phyloP scores from a whole-genome alignment of 2,797 vertebrate species.

The Cyclura pinguis region DNA sequence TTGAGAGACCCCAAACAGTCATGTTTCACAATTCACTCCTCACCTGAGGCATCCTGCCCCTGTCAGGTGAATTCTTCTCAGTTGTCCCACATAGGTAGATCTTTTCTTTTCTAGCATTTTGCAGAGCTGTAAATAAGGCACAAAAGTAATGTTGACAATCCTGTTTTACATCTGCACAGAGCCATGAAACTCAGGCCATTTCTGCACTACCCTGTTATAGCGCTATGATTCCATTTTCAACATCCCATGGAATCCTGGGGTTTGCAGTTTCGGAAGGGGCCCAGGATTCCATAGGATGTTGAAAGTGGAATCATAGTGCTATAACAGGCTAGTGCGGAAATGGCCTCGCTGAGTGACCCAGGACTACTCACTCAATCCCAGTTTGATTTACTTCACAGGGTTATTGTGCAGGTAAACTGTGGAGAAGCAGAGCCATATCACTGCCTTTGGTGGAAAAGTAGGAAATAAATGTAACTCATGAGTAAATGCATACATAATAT shows the following conservation, averaged over 20 bases:
- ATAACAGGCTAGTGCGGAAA: no score
- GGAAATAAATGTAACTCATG: not conserved
- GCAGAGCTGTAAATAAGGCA: not conserved
- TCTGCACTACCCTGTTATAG: no score
- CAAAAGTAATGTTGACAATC: not conserved
- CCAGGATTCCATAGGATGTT: no score
- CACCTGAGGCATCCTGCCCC: constrained; percentile 12
- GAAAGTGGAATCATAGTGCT: no score
- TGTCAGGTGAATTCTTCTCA: constrained; percentile 23
- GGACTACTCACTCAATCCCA: no score
- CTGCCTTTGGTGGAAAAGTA: not conserved
- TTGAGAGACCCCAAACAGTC: constrained; percentile 22
- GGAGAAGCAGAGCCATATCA: not conserved
- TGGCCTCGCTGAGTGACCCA: no score
- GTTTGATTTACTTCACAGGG: not conserved
- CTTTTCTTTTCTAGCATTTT: not conserved
- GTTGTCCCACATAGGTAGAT: not conserved
- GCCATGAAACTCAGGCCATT: not conserved
- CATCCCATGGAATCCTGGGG: no score
- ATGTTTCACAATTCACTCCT: constrained; percentile 19
- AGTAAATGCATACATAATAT: not conserved
- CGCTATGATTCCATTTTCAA: no score
- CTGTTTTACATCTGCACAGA: not conserved
- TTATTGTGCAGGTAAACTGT: not conserved
- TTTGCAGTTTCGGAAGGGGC: no score